phyloP scores from a whole-genome alignment of 2,888 invertebrate species.

The Heliconius aoede region DNA sequence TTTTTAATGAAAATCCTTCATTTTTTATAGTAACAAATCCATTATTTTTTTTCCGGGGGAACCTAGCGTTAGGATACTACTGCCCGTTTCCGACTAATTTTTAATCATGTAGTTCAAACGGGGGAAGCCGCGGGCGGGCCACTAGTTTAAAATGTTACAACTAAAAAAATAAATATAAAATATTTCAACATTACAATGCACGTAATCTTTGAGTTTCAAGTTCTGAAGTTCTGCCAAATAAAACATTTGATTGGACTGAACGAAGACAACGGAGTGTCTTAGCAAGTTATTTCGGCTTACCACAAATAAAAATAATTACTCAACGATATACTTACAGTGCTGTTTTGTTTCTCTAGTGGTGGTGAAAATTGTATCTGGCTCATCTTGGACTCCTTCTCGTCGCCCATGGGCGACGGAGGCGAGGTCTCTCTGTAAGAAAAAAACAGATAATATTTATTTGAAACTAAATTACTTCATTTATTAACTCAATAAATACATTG shows the following conservation, averaged over 20 bases:
- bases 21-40: neutral
- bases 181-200: too few species aligned
- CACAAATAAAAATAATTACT: neutral
- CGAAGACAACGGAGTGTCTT: too few species aligned
- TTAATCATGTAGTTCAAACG: too few species aligned
- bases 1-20: neutral
- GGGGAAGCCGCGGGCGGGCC: too few species aligned
- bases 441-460: slow-evolving; percentile 37
- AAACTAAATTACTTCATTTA: neutral
- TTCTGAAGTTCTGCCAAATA: too few species aligned
- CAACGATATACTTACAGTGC: slow-evolving; percentile 64
- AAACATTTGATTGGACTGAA: too few species aligned
- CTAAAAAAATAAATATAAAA: too few species aligned
- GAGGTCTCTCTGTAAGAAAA: slow-evolving; percentile 78
- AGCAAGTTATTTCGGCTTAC: too few species aligned
- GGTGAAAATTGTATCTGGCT: slow-evolving; percentile 77
- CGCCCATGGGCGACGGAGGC: slow-evolving; percentile 79
- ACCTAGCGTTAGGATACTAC: neutral
- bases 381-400: slow-evolving; percentile 82
- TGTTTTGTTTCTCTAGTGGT: slow-evolving; percentile 74
- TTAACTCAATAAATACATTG: too few species aligned
- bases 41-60: neutral
- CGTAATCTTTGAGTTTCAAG: too few species aligned
- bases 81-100: neutral
- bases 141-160: too few species aligned